Percentiles rank a stretch among this genome's conserved stretches.
Evolutionary conservation across 2,888 invertebrate genomes (phyloP).

Genomic region (Acleris holmiana): DNA sequence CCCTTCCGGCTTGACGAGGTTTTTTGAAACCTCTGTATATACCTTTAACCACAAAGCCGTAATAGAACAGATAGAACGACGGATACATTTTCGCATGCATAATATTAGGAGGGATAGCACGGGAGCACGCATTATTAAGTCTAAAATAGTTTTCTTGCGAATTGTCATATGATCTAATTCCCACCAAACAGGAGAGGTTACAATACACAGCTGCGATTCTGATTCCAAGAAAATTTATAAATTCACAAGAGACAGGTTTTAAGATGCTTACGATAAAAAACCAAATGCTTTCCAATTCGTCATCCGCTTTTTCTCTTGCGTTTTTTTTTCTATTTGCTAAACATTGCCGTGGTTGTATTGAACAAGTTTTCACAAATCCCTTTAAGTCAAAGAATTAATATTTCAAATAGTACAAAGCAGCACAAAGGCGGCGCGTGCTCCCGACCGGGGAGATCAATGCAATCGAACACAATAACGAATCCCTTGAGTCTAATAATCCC

Average conservation of each 20-base stretch:
- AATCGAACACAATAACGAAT: slow-evolving; percentile 25
- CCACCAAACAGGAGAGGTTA: background rate
- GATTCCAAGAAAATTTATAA: background rate
- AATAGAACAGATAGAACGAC: no score
- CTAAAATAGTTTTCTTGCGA: no score
- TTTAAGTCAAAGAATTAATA: slow-evolving; percentile 19
- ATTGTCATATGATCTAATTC: no score
- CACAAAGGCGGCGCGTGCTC: slow-evolving; percentile 26
- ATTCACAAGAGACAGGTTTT: background rate
- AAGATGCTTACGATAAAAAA: slow-evolving; percentile 1
- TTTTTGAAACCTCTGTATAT: no score
- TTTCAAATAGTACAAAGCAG: slow-evolving; percentile 29
- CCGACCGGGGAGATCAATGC: slow-evolving; percentile 11
- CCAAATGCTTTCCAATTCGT: slow-evolving; percentile 24
- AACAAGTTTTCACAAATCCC: slow-evolving; percentile 24
- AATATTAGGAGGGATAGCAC: no score
- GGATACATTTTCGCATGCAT: no score
- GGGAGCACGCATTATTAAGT: no score
- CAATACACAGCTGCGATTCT: background rate
- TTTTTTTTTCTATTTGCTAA: slow-evolving; percentile 19
- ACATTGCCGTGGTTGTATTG: slow-evolving; percentile 23
- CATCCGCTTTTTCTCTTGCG: slow-evolving; percentile 22
- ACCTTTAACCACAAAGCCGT: no score
- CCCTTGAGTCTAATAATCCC: slow-evolving; percentile 18
- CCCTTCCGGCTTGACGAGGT: no score